Evolutionary conservation across 1,140 invertebrate species (phyloP), one percentile per base, ranked within the genome.

Genomic region (Lordiphosa clarofinis): DNA sequence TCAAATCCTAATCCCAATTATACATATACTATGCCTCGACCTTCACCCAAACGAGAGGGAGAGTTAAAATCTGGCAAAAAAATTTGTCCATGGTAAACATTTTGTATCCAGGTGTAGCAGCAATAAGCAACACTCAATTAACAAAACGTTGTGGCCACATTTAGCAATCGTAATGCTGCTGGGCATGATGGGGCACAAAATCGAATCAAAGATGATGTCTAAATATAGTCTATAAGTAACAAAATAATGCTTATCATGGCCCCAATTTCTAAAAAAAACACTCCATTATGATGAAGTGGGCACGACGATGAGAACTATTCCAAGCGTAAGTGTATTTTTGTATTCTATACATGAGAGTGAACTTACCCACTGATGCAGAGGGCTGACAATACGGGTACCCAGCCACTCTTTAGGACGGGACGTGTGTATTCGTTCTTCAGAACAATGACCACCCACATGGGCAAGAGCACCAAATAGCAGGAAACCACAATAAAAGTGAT

Each of bases 301-400:
- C 42, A 49, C n/a, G 24, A 37, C 28, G 2, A 31, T 31, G 28
- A 31, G 28, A 31, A 31, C 28, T 21, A 36, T 40, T 13, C 8
- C 43, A 46, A 46, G 43, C 33, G 49, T 12, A 40, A 37, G 4
- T 19, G 11, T 47, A 39, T 37, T 33, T 35, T 35, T 15, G 35
- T 35, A 49, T 12, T 44, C n/a, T 12, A 15, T 8, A 38, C 54
- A 37, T 10, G 28, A 11, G 35, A 31, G 21, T 53, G 12, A 50
- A 67, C 72, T 12, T 90, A 96, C 95, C 95, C 95, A 88, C 95
- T 96, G 63, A 97, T 97, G 64, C 95, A 92, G 70, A 97, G 92
- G 13, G 96, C 96, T 9, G 92, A 93, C 24, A 97, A 91, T 40
- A 97, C 95, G 6, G 96, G 96, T 4, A 93, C 92, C 96, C 96